A percentile compares a stretch with the other conserved stretches of the same genome.
These are phyloP conservation scores for Pogoniulus pusillus DNA, from an alignment of 2,797 vertebrate species.

Conservation along the genomic window DNA sequence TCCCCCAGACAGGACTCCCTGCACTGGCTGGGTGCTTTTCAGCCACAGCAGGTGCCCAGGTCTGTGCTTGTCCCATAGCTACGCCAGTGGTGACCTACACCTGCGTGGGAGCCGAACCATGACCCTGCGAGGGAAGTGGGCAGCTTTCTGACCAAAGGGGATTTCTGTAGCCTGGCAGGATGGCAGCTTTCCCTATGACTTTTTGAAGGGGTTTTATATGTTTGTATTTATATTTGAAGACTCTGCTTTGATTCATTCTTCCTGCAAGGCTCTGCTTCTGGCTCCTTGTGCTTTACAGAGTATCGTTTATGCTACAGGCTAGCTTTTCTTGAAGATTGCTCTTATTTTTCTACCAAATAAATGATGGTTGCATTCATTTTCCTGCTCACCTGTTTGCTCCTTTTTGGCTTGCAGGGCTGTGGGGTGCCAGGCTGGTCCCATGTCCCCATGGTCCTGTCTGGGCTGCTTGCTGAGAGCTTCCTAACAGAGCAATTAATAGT, in stretches of 20 bases:
- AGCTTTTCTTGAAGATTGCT: conserved; percentile 14
- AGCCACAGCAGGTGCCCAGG: neutral
- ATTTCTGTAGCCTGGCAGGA: neutral
- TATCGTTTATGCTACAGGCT: neutral
- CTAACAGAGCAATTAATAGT: neutral
- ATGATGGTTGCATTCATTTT: neutral
- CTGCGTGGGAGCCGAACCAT: neutral
- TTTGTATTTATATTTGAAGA: conserved; percentile 55
- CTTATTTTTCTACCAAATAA: conserved; percentile 40
- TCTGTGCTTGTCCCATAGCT: fast-evolving
- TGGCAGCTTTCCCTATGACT: neutral
- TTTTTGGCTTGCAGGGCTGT: neutral
- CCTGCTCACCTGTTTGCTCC: neutral
- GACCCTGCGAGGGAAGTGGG: neutral
- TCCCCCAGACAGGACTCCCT: neutral
- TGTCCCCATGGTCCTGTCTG: neutral
- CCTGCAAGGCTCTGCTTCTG: neutral
- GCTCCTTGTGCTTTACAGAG: neutral
- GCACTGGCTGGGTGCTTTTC: neutral
- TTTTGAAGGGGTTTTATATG: neutral
- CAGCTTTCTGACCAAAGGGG: neutral
- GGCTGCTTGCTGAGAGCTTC: neutral
- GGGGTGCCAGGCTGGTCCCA: neutral
- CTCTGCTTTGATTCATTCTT: conserved; percentile 34
- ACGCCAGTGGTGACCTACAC: neutral